A percentile compares a stretch with the other conserved stretches of the same genome.
Conservation (phyloP, 2,888 invertebrate genomes). For the Pachydiplax longipennis region DNA sequence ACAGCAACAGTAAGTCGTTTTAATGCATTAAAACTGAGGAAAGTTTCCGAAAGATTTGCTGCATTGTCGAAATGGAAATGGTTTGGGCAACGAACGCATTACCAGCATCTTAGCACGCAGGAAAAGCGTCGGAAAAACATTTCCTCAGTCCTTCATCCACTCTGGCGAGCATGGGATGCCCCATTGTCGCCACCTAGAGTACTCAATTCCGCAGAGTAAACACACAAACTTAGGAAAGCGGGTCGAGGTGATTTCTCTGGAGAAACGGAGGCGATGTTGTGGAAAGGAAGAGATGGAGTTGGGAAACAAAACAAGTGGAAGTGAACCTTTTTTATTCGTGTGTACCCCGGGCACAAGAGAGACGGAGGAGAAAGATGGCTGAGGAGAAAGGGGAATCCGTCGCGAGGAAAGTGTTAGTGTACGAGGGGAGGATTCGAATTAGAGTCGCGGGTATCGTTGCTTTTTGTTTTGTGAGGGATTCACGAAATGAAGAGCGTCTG, state of each 20-base stretch:
- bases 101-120: not conserved
- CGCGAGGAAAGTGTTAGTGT: not conserved
- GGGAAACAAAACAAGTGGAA: not conserved
- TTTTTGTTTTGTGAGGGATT: not conserved
- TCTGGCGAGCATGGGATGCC: not conserved
- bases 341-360: not conserved
- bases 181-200: not conserved
- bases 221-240: not conserved
- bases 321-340: not conserved
- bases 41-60: too few species aligned
- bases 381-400: constrained; percentile 15
- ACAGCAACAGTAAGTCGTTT: too few species aligned
- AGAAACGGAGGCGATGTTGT: not conserved
- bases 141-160: not conserved
- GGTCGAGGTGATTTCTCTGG: not conserved
- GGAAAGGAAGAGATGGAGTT: not conserved
- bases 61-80: too few species aligned
- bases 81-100: not conserved
- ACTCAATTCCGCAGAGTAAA: constrained; percentile 2
- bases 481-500: not conserved
- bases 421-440: not conserved
- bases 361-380: constrained; percentile 44
- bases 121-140: not conserved
- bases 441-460: not conserved
- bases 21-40: too few species aligned